Base-by-base conservation (phyloP, 2,797 vertebrate species). In the Pseudomugil gertrudae region DNA sequence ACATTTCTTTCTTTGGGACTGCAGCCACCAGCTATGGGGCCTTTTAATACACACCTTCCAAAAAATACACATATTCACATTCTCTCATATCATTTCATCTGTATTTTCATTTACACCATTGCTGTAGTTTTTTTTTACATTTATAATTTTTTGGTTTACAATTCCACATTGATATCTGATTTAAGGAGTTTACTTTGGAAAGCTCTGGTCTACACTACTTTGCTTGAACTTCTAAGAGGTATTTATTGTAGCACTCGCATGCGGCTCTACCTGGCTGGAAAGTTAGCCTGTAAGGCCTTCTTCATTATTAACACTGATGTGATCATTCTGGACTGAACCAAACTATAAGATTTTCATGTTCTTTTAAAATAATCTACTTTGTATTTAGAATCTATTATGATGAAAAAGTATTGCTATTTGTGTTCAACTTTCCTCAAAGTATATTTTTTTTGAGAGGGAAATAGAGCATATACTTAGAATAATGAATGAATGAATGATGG, bases 1-100 rank as follows among this genome's bases (percentile, higher is more conserved):
- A 38, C 73, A 81, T 88, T 74, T 68, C 67, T 69, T 63, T 69
- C 48, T 71, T 50, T 71, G 69, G 57, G 65, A 67, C 23, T 63
- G 27, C 3, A 64, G 52, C 69, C 64, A 56, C 48, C 57, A 72
- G 62, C 69, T 43, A 47, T 67, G 50, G 62, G 69, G 71, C 63
- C 50, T 59, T 53, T 74, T 33, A 71, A 61, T 73, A 35, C 56
- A 48, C 3, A 7, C 61, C 14, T 32, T 74, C 72, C 73, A 78
- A 66, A 67, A 76, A 56, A 69, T 68, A 77, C 48, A 69, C 30
- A 69, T 51, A 72, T 48, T 61, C 53, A 54, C 15, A 50, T 51
- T 72, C 48, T 58, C 50, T 47, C 13, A 40, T 57, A 54, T 43
- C 23, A 57, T 66, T 52, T 51, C 69, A 11, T 63, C 29, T 69